Conservation (phyloP, 2,113 vertebrate genomes). For the Embiotoca jacksoni region DNA sequence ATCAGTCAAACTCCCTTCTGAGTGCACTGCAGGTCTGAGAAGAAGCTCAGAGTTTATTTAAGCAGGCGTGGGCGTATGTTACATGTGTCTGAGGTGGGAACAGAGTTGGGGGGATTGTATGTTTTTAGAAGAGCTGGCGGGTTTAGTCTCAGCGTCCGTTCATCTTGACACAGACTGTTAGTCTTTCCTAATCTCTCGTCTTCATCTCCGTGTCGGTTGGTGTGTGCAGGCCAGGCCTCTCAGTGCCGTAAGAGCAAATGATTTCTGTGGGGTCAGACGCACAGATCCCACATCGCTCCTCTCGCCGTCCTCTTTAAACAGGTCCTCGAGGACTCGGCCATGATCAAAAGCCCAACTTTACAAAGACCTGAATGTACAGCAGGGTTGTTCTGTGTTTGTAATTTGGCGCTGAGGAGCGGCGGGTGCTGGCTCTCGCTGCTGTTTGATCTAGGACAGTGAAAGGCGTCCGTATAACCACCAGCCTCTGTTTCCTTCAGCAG, state of each 20-base stretch:
- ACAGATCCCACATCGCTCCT: constrained; percentile 73
- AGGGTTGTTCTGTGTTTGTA: constrained; percentile 23
- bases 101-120: constrained; percentile 69
- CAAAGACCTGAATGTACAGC: constrained; percentile 25
- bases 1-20: constrained; percentile 57
- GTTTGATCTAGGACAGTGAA: constrained; percentile 63
- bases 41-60: constrained; percentile 65
- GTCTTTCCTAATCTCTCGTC: constrained; percentile 80
- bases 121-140: constrained; percentile 76
- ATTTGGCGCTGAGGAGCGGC: constrained; percentile 17
- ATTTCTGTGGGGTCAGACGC: constrained; percentile 73
- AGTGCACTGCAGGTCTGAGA: constrained; percentile 46
- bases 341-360: constrained; percentile 62
- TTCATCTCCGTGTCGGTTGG: constrained; percentile 73
- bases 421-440: background rate
- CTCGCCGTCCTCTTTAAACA: constrained; percentile 54
- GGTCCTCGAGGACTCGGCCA: constrained; percentile 15
- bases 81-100: constrained; percentile 47
- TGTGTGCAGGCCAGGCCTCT: constrained; percentile 54
- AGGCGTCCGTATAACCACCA: constrained; percentile 16
- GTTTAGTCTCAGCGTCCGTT: constrained; percentile 81
- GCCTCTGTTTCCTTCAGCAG: constrained; percentile 35
- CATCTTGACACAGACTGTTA: constrained; percentile 83
- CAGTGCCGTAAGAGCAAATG: constrained; percentile 71
- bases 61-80: constrained; percentile 48